Evolutionary conservation across 2,797 vertebrate genomes (phyloP).

Genomic region (Sparus aurata): DNA sequence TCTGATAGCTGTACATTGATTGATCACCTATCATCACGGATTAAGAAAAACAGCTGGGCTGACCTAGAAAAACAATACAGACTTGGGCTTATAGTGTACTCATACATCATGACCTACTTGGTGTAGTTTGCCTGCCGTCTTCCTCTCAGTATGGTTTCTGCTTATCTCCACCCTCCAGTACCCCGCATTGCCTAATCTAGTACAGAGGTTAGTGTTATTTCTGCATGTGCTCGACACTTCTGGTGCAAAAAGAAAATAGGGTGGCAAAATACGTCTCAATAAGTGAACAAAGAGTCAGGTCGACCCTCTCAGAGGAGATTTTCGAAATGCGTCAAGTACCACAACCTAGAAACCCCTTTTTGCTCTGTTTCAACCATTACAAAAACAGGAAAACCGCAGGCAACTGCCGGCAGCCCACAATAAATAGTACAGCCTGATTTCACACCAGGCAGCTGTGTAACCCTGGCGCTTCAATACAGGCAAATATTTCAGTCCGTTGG

Average conservation of each 20-base stretch:
- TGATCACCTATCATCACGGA: constrained; percentile 72
- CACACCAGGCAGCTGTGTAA: constrained; percentile 69
- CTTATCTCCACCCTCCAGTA: constrained; percentile 74
- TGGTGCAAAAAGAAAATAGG: constrained; percentile 72
- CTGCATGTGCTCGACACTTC: constrained; percentile 72
- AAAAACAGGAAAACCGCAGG: constrained; percentile 88
- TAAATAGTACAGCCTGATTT: constrained; percentile 82
- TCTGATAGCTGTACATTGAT: constrained; percentile 68
- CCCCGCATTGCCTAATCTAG: constrained; percentile 67
- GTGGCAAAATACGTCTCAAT: constrained; percentile 49
- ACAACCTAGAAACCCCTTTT: constrained; percentile 89
- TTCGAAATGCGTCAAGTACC: constrained; percentile 72
- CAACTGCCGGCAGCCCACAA: constrained; percentile 83
- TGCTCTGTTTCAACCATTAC: constrained; percentile 72
- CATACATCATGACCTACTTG: constrained; percentile 86
- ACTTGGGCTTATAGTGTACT: constrained; percentile 68
- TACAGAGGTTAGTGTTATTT: constrained; percentile 78
- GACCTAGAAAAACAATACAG: constrained; percentile 84
- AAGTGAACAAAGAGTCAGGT: constrained; percentile 70
- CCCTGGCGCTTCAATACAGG: constrained; percentile 59
- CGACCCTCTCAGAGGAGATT: constrained; percentile 64
- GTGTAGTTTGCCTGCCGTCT: constrained; percentile 79
- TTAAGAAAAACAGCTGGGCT: constrained; percentile 71
- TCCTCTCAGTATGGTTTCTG: constrained; percentile 71
- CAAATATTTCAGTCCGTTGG: constrained; percentile 68